phyloP scores from a whole-genome alignment of 2,113 vertebrate genomes.

The Phalacrocorax carbo region DNA sequence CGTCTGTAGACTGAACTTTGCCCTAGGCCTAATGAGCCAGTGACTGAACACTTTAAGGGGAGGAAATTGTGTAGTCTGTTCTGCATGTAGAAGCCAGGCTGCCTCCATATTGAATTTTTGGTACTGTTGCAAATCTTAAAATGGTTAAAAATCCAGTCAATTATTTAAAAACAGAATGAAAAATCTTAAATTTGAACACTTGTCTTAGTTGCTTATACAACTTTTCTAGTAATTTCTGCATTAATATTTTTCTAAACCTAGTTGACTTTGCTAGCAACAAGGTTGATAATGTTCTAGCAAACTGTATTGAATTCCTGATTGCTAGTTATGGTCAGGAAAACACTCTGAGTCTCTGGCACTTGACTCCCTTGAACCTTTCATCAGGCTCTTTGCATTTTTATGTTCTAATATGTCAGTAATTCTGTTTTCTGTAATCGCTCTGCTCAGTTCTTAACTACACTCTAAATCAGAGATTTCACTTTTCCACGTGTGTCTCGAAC shows the following conservation, averaged over 20 bases:
- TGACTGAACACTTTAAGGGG: not conserved
- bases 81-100: not conserved
- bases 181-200: not conserved
- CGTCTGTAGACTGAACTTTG: not conserved
- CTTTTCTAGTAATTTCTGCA: not conserved
- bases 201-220: not conserved
- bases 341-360: not conserved
- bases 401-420: not conserved
- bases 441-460: not conserved
- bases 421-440: not conserved
- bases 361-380: not conserved
- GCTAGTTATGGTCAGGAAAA: not conserved
- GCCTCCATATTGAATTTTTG: not conserved
- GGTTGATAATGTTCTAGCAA: not conserved
- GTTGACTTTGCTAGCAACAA: not conserved
- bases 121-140: not conserved
- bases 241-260: not conserved
- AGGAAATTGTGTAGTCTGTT: not conserved
- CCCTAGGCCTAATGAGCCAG: not conserved
- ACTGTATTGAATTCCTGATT: not conserved
- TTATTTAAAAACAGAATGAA: not conserved
- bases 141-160: not conserved
- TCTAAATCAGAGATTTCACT: not conserved
- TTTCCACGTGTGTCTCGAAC: not conserved
- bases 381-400: not conserved